Evolutionary conservation across 2,888 invertebrate genomes (phyloP).

Genomic region (Athrips mouffetella): DNA sequence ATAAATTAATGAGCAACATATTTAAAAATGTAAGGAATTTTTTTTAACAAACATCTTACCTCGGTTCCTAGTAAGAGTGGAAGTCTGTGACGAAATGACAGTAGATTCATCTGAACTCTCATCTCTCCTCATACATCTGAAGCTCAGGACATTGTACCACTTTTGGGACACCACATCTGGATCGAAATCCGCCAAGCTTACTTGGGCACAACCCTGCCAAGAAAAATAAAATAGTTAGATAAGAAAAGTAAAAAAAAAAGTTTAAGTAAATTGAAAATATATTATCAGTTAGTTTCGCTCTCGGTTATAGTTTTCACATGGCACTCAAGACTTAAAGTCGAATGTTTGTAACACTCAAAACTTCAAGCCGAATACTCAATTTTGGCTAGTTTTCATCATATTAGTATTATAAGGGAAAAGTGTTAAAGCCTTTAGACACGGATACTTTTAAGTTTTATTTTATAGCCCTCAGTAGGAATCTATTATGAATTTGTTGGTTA

Average conservation of each 20-base stretch:
- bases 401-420: constrained; percentile 4
- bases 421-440: no score
- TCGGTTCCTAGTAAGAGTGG: constrained; percentile 95
- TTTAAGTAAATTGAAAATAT: not conserved
- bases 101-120: constrained; percentile 98
- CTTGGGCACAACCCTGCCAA: constrained; percentile 97
- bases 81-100: constrained; percentile 97
- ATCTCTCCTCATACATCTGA: constrained; percentile 80
- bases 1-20: no score
- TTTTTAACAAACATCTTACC: constrained; percentile 69
- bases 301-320: constrained; percentile 67
- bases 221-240: not conserved
- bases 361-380: constrained; percentile 67
- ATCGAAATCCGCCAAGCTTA: constrained; percentile 96
- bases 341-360: not conserved
- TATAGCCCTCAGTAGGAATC: no score
- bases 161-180: constrained; percentile 87
- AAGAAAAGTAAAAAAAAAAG: not conserved
- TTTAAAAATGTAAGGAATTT: no score
- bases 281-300: constrained; percentile 66
- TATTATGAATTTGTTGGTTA: no score
- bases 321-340: constrained; percentile 58
- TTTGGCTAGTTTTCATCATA: constrained; percentile 76
- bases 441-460: no score
- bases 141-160: constrained; percentile 96